Evolutionary conservation across 1,140 invertebrate species (phyloP), one percentile per base, ranked within the genome.

Genomic region (Subanguina moxae): DNA sequence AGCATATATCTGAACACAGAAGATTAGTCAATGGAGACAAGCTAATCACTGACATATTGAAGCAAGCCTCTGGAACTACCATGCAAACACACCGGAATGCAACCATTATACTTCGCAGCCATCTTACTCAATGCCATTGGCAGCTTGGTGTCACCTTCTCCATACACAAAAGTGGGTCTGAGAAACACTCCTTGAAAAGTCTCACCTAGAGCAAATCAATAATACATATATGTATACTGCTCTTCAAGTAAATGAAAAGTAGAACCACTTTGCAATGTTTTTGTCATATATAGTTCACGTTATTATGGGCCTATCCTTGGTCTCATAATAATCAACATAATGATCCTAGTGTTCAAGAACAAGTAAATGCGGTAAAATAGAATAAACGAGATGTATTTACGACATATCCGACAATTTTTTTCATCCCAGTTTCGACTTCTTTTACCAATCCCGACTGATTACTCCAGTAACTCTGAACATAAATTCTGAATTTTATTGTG

Each of bases 151-250:
- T 66, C 72, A 13, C 72, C 72, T 58, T 73, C 72, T 23, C 72
- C 72, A 42, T 73, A 73, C 25, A 73, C 59, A 19, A 77, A 27
- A 21, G 74, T 77, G n/a, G 72, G 67, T 1, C 72, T 69, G 5
- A 76, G 65, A 57, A 67, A 73, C 27, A 65, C 21, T 1, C 57
- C 73, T 13, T 73, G 73, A 23, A 73, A 73, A 1, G 30, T 64
- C 21, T 52, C 13, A 5, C 66, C 72, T 73, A 25, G 8, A 70
- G 25, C n/a, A 23, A 1, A 57, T n/a, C 7, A 56, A 45, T 43
- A 62, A 13, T 1, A 11, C 17, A 42, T 46, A 63, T n/a, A 43
- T 43, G 11, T 0, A 8, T 13, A 23, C 15, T 21, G 45, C 43
- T 0, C 43, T 3, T 0, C 1, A 28, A 19, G 19, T 38, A 42